Base-by-base conservation (phyloP, 1,140 invertebrate species). In the Hormaphis cornu region DNA sequence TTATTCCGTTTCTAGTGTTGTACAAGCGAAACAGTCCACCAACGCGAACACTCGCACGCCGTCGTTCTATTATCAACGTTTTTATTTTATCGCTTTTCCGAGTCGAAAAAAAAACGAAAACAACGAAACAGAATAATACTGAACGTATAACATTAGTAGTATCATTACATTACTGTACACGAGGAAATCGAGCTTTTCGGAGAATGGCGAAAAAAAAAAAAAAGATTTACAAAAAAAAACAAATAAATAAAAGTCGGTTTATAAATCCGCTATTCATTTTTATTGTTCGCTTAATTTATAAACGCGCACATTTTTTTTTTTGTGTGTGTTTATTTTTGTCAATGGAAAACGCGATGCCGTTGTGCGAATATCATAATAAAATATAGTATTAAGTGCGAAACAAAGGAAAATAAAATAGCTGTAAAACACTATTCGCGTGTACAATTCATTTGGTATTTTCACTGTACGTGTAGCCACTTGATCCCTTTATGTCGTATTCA, bases 261-360 rank as follows among this genome's bases (percentile, higher is more conserved):
- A 46, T n/a, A 66, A 48, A 58, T 37, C 22, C 22, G 14, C 61
- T 18, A 33, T 66, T 66, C 61, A 35, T 66, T 66, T 66, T 66
- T 66, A 66, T 66, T 66, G 61, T 48, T 66, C 44, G 46, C 61
- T 66, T 66, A 66, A 66, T 66, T 66, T 66, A 66, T 50, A 66
- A 66, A 66, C 61, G 18, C 42, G 16, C 44, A 22, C 40, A 24
- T 66, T 48, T 66, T 35, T 33, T n/a, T 66, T 50, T 66, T 33
- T 26, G 48, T 66, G 46, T 48, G 3, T 20, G 6, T 40, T 50
- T 48, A 16, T 33, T 30, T 42, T 28, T 28, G 30, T 35, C 33
- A 50, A 50, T 20, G 40, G 61, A 66, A 66, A 50, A 22, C 3
- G 28, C 40, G n/a, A n/a, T n/a, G 20, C 46, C 61, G 28, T 66